phyloP scores from a whole-genome alignment of 2,888 invertebrate genomes.

The Ornithoptera priamus region DNA sequence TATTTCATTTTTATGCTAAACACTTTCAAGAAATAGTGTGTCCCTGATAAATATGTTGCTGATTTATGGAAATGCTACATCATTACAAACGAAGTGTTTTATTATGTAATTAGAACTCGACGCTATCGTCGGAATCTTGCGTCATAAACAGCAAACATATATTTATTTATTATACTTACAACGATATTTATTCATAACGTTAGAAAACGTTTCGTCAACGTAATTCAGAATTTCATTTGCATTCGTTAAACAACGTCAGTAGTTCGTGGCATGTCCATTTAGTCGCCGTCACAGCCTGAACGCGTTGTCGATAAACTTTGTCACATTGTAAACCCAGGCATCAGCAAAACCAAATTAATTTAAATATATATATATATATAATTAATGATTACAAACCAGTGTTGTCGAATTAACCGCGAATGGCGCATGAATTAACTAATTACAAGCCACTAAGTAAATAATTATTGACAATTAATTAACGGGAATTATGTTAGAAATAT shows the following conservation, averaged over 20 bases:
- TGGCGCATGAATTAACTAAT: background rate
- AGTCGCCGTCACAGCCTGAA: conserved; percentile 18
- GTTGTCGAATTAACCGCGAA: background rate
- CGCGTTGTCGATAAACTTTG: conserved; percentile 20
- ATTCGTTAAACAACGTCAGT: conserved; percentile 8
- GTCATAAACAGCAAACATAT: background rate
- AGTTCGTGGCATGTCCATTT: conserved; percentile 19
- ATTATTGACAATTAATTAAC: background rate
- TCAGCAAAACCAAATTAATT: conserved; percentile 13
- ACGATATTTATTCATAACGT: background rate
- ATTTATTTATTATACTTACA: background rate
- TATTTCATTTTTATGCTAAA: no score
- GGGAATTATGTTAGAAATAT: background rate
- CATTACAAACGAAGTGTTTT: background rate
- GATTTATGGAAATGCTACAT: background rate
- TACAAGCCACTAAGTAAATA: background rate
- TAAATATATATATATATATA: conserved; percentile 12
- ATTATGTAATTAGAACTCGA: background rate
- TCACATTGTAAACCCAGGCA: conserved; percentile 5
- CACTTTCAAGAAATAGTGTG: no score
- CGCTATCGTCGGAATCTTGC: background rate
- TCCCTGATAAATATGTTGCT: no score
- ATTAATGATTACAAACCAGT: conserved; percentile 8
- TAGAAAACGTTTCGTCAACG: background rate
- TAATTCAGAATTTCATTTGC: background rate